Evolutionary conservation across 2,888 invertebrate genomes (phyloP).

Genomic region (Carpatolechia fugitivella): DNA sequence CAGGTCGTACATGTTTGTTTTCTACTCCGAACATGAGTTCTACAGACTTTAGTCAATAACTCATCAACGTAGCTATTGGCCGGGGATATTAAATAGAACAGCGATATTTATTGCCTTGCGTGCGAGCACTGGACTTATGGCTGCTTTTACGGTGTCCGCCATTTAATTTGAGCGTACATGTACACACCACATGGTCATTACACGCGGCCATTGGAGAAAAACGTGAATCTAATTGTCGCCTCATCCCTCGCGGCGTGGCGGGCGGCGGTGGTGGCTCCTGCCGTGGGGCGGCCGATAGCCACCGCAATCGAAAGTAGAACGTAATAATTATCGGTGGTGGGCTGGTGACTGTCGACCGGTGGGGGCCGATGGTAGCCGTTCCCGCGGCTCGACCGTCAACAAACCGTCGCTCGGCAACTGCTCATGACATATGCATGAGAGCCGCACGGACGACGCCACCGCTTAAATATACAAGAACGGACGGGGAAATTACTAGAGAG

Average conservation of each 20-base stretch:
- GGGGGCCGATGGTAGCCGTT: constrained; percentile 61
- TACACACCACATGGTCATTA: constrained; percentile 50
- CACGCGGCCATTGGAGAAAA: constrained; percentile 51
- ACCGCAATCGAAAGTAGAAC: constrained; percentile 69
- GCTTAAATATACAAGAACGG: constrained; percentile 75
- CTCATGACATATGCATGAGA: constrained; percentile 79
- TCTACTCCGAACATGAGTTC: too few relatives aligned
- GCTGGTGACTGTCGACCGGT: constrained; percentile 25
- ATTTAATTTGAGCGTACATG: constrained; percentile 70
- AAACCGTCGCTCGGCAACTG: constrained; percentile 76
- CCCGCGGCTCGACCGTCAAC: constrained; percentile 73
- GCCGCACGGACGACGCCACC: constrained; percentile 58
- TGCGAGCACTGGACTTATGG: constrained; percentile 55
- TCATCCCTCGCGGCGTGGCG: constrained; percentile 56
- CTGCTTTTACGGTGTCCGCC: constrained; percentile 63
- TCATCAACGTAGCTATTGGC: constrained; percentile 38
- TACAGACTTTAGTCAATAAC: constrained; percentile 48
- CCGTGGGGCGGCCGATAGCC: constrained; percentile 55
- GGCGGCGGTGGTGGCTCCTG: constrained; percentile 32
- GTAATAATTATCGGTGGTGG: constrained; percentile 69
- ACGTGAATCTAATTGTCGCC: constrained; percentile 67
- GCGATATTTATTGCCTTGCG: constrained; percentile 59
- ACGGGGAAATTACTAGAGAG: constrained; percentile 69
- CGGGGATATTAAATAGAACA: constrained; percentile 49
- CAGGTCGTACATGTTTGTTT: too few relatives aligned